phyloP scores from a whole-genome alignment of 1,140 invertebrate genomes.

The Scaptodrosophila lebanonensis region DNA sequence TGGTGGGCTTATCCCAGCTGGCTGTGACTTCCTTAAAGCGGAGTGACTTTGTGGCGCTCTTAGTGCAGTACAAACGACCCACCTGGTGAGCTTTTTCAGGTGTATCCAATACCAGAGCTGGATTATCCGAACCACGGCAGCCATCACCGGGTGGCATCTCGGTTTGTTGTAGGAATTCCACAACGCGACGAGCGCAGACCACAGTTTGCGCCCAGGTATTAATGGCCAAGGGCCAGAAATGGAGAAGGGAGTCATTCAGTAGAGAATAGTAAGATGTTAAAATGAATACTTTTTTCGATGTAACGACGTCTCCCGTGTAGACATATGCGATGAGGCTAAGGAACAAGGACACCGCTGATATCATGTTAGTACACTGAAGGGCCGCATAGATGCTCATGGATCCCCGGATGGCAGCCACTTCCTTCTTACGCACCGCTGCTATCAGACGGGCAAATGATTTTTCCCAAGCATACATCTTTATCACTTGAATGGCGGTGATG shows the following conservation, averaged over 20 bases:
- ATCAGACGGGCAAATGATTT: conserved; percentile 83
- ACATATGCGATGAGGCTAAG: conserved; percentile 81
- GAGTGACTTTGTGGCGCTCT: conserved; percentile 66
- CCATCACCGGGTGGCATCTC: conserved; percentile 34
- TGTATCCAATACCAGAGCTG: conserved; percentile 21
- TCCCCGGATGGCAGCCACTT: conserved; percentile 78
- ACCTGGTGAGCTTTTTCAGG: neutral
- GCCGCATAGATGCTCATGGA: conserved; percentile 77
- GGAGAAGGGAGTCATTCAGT: conserved; percentile 79
- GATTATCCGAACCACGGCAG: conserved; percentile 43
- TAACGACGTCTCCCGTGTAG: conserved; percentile 79
- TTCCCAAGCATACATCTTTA: conserved; percentile 91
- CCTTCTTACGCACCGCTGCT: conserved; percentile 79
- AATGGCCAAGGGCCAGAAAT: conserved; percentile 84
- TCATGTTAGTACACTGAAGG: conserved; percentile 78
- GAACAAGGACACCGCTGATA: conserved; percentile 82
- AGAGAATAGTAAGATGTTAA: conserved; percentile 78
- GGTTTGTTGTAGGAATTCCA: conserved; percentile 78
- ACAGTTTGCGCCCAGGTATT: conserved; percentile 79
- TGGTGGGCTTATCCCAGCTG: conserved; percentile 73
- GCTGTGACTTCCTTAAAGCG: conserved; percentile 65
- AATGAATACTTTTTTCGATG: conserved; percentile 80
- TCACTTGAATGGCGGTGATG: conserved; percentile 84
- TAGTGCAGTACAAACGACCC: conserved; percentile 40
- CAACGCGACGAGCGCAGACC: conserved; percentile 84